These are phyloP conservation scores for Crax fasciolata DNA, from an alignment of 2,797 vertebrate species.

Conservation along the genomic window DNA sequence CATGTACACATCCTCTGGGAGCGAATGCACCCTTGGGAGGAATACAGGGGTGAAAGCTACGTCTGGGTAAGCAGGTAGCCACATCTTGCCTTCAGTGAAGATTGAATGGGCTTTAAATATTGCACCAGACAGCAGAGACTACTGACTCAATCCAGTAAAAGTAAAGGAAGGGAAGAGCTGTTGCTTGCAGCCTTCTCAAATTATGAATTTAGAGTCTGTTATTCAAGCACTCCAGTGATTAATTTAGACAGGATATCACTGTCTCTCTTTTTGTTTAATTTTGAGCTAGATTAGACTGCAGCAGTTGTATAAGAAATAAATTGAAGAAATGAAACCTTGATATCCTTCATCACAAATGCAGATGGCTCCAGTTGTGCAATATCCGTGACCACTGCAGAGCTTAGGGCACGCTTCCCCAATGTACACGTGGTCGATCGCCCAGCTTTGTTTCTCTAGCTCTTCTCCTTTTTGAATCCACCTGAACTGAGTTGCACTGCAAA, in stretches of 20 bases:
- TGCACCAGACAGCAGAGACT: neutral
- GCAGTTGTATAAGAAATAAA: neutral
- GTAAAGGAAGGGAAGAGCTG: neutral
- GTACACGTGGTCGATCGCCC: slow-evolving; percentile 97
- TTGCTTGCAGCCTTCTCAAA: neutral
- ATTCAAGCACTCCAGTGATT: neutral
- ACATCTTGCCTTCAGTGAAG: neutral
- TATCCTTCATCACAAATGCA: slow-evolving; percentile 97
- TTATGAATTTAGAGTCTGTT: neutral
- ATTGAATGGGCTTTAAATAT: neutral
- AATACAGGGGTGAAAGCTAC: neutral
- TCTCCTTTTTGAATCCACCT: slow-evolving; percentile 98
- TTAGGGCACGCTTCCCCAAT: slow-evolving; percentile 95
- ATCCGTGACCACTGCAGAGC: slow-evolving; percentile 95
- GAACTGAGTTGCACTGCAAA: slow-evolving; percentile 94
- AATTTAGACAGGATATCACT: neutral
- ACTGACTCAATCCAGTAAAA: neutral
- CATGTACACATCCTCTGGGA: neutral
- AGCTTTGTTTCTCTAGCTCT: slow-evolving; percentile 92
- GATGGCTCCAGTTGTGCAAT: slow-evolving; percentile 92
- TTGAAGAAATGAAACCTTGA: slow-evolving; percentile 85
- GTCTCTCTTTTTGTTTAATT: neutral
- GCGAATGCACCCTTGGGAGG: neutral
- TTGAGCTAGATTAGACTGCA: neutral
- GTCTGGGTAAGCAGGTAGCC: neutral